Evolutionary conservation across 2,797 vertebrate species (phyloP).

Genomic region (Percopsis omiscomaycus): DNA sequence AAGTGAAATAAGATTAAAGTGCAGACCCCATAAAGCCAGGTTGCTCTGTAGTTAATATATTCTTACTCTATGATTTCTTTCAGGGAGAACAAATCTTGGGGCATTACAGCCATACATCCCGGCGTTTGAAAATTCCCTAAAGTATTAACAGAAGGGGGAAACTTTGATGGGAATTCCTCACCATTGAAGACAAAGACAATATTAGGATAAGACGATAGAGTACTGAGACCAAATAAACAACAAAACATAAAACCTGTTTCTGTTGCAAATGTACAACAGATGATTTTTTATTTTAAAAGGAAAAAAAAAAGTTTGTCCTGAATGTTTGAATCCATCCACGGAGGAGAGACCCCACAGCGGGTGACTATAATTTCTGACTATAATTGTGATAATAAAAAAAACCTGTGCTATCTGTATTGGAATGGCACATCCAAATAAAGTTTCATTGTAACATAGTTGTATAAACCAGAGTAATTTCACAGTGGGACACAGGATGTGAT

Average conservation of each 20-base stretch:
- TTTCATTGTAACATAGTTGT: conserved; percentile 75
- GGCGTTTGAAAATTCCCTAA: conserved; percentile 99
- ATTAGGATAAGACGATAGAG: conserved; percentile 94
- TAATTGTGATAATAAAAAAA: conserved; percentile 56
- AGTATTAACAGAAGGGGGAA: conserved; percentile 99
- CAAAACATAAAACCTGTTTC: conserved; percentile 73
- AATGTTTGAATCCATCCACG: conserved; percentile 80
- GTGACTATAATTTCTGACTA: conserved; percentile 58
- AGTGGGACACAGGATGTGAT: conserved; percentile 66
- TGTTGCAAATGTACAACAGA: conserved; percentile 66
- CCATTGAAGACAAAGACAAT: conserved; percentile 99
- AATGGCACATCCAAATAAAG: conserved; percentile 72
- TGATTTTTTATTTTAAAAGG: conserved; percentile 41
- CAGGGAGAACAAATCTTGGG: conserved; percentile 99
- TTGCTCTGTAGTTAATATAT: conserved; percentile 99
- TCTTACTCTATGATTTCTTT: conserved; percentile 99
- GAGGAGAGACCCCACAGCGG: conserved; percentile 64
- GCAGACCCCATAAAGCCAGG: conserved; percentile 96
- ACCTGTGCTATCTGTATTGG: conserved; percentile 72
- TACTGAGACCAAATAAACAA: conserved; percentile 87
- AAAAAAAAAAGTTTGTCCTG: conserved; percentile 79
- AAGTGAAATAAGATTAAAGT: conserved; percentile 82
- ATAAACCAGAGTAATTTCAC: conserved; percentile 78
- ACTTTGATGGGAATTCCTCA: conserved; percentile 99
- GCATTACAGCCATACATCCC: conserved; percentile 99